Evolutionary conservation across 1,140 invertebrate genomes (phyloP), one percentile per base, ranked within the genome.

Genomic region (Philotrypesis tridentata): DNA sequence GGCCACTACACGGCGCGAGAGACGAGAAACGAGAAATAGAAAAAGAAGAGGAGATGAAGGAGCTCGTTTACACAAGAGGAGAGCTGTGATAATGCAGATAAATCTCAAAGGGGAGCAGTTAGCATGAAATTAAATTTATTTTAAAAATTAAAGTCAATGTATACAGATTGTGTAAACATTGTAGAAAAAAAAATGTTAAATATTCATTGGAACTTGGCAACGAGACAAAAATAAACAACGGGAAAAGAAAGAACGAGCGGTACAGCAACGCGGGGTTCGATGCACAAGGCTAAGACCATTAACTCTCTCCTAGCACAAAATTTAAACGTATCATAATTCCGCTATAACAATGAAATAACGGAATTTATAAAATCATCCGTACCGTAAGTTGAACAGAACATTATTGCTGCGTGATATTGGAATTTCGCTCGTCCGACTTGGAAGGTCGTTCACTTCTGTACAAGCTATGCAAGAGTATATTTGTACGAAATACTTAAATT

Each of bases 351-450:
- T 60, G 55, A n/a, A 11, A 60, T 60, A 60, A 60, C 55, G 14
- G n/a, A 60, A 17, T 60, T 60, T 3, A n/a, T 21, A 60, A 65
- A 81, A 37, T 67, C 29, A 65, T 40, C 29, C 71, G 25, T 67
- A 74, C 29, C 71, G 25, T 67, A 74, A 63, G 25, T 65, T 75
- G 33, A 67, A 63, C 43, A 75, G 76, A 70, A 63, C 80, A n/a
- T n/a, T n/a, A n/a, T n/a, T n/a, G n/a, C n/a, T n/a, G n/a, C n/a
- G n/a, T n/a, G n/a, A n/a, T n/a, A n/a, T n/a, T n/a, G n/a, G n/a
- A n/a, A n/a, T n/a, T n/a, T n/a, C n/a, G n/a, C n/a, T n/a, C n/a
- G n/a, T n/a, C n/a, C n/a, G n/a, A n/a, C n/a, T n/a, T n/a, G n/a
- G n/a, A n/a, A n/a, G n/a, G n/a, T n/a, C n/a, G n/a, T n/a, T n/a